Percentiles rank a stretch among this genome's conserved stretches.
phyloP scores from a whole-genome alignment of 2,888 invertebrate species.

The Xestia rhomboidea region DNA sequence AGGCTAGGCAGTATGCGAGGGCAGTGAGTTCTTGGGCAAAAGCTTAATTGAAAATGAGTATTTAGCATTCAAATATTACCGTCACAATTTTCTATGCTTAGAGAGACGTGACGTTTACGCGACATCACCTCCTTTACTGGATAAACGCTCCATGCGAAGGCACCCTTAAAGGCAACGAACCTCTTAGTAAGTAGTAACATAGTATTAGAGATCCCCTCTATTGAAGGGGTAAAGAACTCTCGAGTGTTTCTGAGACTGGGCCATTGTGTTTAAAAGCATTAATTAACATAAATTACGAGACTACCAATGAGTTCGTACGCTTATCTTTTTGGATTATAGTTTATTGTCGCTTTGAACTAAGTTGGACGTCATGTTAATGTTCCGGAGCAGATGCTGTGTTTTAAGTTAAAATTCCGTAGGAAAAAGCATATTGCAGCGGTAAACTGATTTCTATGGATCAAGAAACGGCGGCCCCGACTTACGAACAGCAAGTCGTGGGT shows the following conservation, averaged over 20 bases:
- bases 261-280: constrained; percentile 43
- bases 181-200: constrained; percentile 23
- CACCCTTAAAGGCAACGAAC: constrained; percentile 21
- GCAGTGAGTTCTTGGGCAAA: too few relatives aligned
- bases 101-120: background rate
- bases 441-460: background rate
- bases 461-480: too few relatives aligned
- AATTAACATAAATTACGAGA: constrained; percentile 50
- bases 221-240: constrained; percentile 45
- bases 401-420: background rate
- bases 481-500: too few relatives aligned
- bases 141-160: background rate
- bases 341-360: constrained; percentile 14
- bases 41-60: background rate
- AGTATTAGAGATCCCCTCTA: constrained; percentile 27
- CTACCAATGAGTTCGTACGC: constrained; percentile 24
- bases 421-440: background rate
- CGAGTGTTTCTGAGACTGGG: constrained; percentile 32
- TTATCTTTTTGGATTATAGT: constrained; percentile 37
- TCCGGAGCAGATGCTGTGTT: background rate
- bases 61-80: background rate
- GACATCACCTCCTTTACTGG: background rate
- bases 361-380: background rate
- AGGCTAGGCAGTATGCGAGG: too few relatives aligned
- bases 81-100: background rate